Percentiles rank a stretch among this genome's conserved stretches.
Conservation (phyloP, 1,140 invertebrate species). For the Luehdorfia chinensis region DNA sequence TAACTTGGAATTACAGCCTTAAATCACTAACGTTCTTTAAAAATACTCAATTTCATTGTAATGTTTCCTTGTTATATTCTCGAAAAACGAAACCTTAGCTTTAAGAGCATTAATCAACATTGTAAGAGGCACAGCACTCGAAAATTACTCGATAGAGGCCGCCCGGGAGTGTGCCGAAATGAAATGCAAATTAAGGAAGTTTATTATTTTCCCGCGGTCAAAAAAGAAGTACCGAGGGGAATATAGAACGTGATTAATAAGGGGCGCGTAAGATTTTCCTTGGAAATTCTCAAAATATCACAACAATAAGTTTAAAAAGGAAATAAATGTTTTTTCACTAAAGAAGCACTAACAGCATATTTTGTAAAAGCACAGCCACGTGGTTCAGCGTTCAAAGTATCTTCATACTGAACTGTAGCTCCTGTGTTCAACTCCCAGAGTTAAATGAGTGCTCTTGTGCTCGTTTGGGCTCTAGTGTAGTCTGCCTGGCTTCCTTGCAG, state of each 20-base stretch:
- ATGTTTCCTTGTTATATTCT: not conserved
- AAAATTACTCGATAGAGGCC: constrained; percentile 39
- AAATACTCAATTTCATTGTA: not conserved
- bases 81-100: constrained; percentile 6
- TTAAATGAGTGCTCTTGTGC: no score
- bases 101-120: constrained; percentile 14
- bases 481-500: no score
- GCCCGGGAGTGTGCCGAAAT: constrained; percentile 45
- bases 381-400: no score
- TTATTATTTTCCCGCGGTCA: constrained; percentile 64
- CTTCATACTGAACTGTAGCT: no score
- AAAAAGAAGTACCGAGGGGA: constrained; percentile 43
- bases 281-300: not conserved
- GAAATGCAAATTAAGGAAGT: constrained; percentile 68
- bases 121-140: constrained; percentile 21
- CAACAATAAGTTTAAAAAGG: not conserved
- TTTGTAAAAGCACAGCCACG: no score
- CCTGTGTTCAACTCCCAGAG: no score
- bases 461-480: no score
- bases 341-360: no score
- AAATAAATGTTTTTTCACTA: no score
- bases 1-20: no score
- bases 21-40: no score
- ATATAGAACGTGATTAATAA: constrained; percentile 55
- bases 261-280: constrained; percentile 23